A percentile compares a stretch with the other conserved stretches of the same genome.
Evolutionary conservation across 2,113 vertebrate species (phyloP).

Genomic region (Neofelis nebulosa): DNA sequence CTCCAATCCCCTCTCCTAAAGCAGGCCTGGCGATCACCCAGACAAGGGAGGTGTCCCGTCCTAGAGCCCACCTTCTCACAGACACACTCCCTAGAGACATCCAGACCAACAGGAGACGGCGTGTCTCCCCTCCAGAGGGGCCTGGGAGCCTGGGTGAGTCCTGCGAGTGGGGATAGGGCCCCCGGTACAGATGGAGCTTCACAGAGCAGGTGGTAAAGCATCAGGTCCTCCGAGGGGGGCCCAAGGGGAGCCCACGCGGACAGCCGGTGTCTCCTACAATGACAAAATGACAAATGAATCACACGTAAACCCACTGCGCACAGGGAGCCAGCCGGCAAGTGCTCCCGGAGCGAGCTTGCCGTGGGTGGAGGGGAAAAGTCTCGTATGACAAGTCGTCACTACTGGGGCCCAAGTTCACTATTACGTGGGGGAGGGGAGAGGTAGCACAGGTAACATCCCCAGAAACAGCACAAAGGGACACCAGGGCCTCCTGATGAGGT

Average conservation of each 20-base stretch:
- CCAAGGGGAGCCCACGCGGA: fast-evolving
- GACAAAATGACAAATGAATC: neutral
- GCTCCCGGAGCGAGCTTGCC: neutral
- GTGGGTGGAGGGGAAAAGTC: neutral
- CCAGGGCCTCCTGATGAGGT: neutral
- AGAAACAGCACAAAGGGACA: neutral
- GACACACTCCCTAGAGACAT: neutral
- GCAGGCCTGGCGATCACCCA: fast-evolving
- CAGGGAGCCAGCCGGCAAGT: too few relatives aligned
- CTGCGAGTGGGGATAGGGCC: fast-evolving
- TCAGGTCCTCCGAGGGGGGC: neutral
- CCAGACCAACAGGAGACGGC: fast-evolving
- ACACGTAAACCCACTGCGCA: fast-evolving
- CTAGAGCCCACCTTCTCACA: neutral
- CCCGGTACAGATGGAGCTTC: neutral
- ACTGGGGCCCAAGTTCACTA: neutral
- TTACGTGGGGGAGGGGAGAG: neutral
- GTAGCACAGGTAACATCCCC: neutral
- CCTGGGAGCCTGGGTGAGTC: fast-evolving
- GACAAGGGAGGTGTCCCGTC: neutral
- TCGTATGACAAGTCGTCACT: neutral
- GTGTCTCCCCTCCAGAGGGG: neutral
- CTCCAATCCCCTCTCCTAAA: too few relatives aligned
- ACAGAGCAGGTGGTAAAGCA: fast-evolving
- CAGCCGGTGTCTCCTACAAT: neutral